These are phyloP conservation scores for Scaptomyza hsui DNA, from an alignment of 1,140 invertebrate genomes.

Conservation along the genomic window DNA sequence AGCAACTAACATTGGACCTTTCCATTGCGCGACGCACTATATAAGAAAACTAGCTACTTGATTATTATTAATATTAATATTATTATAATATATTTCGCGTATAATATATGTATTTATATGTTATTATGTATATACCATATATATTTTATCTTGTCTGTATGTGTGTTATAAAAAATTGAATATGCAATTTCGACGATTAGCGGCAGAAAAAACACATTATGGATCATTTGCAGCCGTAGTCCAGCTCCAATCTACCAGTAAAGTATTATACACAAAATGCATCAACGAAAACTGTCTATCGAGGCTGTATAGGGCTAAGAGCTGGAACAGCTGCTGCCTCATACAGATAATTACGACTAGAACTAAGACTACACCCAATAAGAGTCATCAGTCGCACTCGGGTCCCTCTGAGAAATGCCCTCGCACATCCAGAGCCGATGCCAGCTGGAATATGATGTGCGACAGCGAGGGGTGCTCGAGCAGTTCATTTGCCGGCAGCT, in stretches of 20 bases:
- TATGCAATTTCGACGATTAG: constrained; percentile 42
- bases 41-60: constrained; percentile 82
- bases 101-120: constrained; percentile 19
- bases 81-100: constrained; percentile 34
- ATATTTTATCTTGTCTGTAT: constrained; percentile 30
- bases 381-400: constrained; percentile 88
- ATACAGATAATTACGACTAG: constrained; percentile 55
- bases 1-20: constrained; percentile 82
- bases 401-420: constrained; percentile 89
- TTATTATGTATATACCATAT: too few species aligned
- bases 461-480: constrained; percentile 93
- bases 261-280: constrained; percentile 70
- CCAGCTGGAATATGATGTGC: constrained; percentile 92
- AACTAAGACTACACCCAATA: constrained; percentile 60
- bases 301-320: constrained; percentile 39
- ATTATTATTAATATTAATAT: constrained; percentile 58
- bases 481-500: constrained; percentile 94
- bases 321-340: constrained; percentile 59
- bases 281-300: constrained; percentile 50
- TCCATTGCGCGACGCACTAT: constrained; percentile 82
- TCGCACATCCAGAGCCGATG: constrained; percentile 91
- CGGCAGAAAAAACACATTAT: constrained; percentile 26
- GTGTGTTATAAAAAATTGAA: constrained; percentile 48
- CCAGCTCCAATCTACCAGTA: constrained; percentile 49
- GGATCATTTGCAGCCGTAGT: constrained; percentile 32